These are phyloP conservation scores for Plusia festucae DNA, from an alignment of 2,888 invertebrate species.

Conservation along the genomic window DNA sequence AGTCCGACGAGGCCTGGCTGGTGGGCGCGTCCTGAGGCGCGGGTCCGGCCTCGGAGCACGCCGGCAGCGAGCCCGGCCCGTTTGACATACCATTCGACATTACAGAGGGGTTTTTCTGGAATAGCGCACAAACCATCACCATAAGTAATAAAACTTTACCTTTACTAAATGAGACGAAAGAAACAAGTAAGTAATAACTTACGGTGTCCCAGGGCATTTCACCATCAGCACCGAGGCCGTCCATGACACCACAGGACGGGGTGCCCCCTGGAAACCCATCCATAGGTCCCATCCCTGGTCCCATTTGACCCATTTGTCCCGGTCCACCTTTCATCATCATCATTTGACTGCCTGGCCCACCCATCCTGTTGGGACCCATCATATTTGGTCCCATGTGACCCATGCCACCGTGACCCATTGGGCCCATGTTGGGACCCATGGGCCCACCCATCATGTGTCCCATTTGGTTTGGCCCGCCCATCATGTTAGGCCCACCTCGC, in stretches of 20 bases:
- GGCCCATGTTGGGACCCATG: constrained; percentile 85
- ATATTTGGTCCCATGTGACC: constrained; percentile 86
- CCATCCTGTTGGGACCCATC: constrained; percentile 87
- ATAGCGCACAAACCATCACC: constrained; percentile 9
- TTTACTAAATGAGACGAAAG: too few relatives aligned
- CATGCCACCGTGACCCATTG: constrained; percentile 84
- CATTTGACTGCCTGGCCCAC: constrained; percentile 83
- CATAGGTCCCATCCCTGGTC: constrained; percentile 84
- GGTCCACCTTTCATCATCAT: constrained; percentile 88
- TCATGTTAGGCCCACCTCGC: constrained; percentile 88
- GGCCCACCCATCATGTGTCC: constrained; percentile 87
- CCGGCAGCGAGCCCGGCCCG: constrained; percentile 77
- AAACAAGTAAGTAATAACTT: constrained; percentile 60
- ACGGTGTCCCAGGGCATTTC: constrained; percentile 90
- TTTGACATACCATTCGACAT: constrained; percentile 87
- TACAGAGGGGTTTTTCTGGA: constrained; percentile 87
- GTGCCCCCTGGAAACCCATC: constrained; percentile 89
- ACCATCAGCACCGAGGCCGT: constrained; percentile 90
- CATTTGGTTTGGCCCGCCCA: constrained; percentile 87
- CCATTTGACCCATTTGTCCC: constrained; percentile 85
- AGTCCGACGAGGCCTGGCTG: constrained; percentile 53
- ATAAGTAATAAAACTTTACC: not conserved
- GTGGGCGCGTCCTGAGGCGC: constrained; percentile 61
- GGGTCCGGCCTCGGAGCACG: constrained; percentile 79
- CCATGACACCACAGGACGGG: constrained; percentile 90